Evolutionary conservation across 2,113 vertebrate species (phyloP).

Genomic region (Oncorhynchus tshawytscha): DNA sequence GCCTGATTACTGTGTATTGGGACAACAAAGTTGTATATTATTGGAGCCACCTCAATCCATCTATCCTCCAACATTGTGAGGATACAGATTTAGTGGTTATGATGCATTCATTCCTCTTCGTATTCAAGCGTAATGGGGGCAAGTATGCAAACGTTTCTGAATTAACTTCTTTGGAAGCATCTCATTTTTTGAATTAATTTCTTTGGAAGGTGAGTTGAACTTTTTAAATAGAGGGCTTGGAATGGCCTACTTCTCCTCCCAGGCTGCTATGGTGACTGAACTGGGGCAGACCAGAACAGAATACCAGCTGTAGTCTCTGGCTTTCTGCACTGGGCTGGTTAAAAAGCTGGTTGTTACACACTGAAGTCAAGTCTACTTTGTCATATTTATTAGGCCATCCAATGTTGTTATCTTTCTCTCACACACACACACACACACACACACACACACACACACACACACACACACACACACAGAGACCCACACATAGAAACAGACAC

Average conservation of each 20-base stretch:
- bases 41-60: slow-evolving; percentile 14
- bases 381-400: too few relatives aligned
- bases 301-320: too few relatives aligned
- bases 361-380: too few relatives aligned
- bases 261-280: slow-evolving; percentile 10
- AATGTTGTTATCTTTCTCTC: too few relatives aligned
- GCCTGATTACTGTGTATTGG: too few relatives aligned
- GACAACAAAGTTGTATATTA: slow-evolving; percentile 6
- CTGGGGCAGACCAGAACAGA: background rate
- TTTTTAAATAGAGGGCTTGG: slow-evolving; percentile 31
- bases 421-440: too few relatives aligned
- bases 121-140: background rate
- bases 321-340: too few relatives aligned
- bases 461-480: too few relatives aligned
- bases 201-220: slow-evolving; percentile 1
- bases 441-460: too few relatives aligned
- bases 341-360: too few relatives aligned
- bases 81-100: background rate
- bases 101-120: background rate
- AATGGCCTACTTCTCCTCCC: slow-evolving; percentile 6
- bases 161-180: too few relatives aligned
- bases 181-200: slow-evolving; percentile 19
- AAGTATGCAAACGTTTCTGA: background rate
- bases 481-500: too few relatives aligned
- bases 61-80: slow-evolving; percentile 11